These are phyloP conservation scores for Acrocyrtus sp. DNA, from an alignment of 2,888 invertebrate genomes.

Conservation along the genomic window DNA sequence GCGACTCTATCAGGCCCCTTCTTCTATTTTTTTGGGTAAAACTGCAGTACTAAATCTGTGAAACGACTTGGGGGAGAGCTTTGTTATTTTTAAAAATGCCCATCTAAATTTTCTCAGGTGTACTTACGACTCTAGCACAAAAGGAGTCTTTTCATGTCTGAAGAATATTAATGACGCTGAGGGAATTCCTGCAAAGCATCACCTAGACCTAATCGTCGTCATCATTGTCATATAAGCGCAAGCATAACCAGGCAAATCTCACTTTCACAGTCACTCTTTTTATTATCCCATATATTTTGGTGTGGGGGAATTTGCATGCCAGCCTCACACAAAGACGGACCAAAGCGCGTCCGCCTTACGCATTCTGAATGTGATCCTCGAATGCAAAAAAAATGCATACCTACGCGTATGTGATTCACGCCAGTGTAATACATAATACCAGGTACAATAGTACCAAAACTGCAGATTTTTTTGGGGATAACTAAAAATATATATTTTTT, in stretches of 20 bases:
- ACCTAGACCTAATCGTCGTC: no score
- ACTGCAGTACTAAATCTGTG: no score
- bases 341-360: no score
- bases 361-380: conserved; percentile 7
- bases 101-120: no score
- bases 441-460: neutral
- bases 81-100: no score
- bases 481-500: conserved; percentile 14
- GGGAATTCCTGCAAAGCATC: no score
- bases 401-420: neutral
- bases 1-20: no score
- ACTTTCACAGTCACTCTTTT: conserved; percentile 15
- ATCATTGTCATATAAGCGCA: neutral
- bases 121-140: no score
- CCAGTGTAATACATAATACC: neutral
- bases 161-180: no score
- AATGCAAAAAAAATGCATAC: neutral
- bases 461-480: conserved; percentile 11
- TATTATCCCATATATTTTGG: neutral
- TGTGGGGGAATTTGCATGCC: conserved; percentile 1
- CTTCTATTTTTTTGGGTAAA: no score
- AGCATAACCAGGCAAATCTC: conserved; percentile 11
- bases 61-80: no score
- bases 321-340: conserved; percentile 16
- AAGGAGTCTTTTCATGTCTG: no score